These are phyloP conservation scores for Arothron firmamentum DNA, from an alignment of 2,113 vertebrate species.

Conservation along the genomic window DNA sequence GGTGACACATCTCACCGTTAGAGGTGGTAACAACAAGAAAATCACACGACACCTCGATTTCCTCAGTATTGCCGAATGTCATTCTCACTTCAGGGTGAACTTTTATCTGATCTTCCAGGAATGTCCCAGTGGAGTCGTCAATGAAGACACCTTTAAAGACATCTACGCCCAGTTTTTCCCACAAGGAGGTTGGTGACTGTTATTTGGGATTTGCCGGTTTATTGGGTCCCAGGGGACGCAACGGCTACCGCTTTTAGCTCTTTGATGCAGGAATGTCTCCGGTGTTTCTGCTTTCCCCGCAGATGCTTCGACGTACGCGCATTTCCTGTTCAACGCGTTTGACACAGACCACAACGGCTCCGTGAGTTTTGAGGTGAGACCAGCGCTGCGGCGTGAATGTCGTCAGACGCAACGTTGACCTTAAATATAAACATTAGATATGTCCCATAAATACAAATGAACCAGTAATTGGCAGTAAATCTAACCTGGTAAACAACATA, in stretches of 20 bases:
- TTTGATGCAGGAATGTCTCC: not conserved
- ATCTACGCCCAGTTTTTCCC: slow-evolving; percentile 98
- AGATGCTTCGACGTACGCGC: slow-evolving; percentile 97
- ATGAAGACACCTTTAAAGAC: slow-evolving; percentile 96
- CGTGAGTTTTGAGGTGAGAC: slow-evolving; percentile 96
- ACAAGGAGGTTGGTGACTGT: slow-evolving; percentile 86
- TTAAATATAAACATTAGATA: no score
- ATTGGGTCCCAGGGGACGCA: no score
- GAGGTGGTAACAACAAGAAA: no score
- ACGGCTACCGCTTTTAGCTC: not conserved
- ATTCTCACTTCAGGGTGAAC: not conserved
- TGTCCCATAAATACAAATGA: no score
- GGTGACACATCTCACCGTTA: no score
- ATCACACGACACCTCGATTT: no score
- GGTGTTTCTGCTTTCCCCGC: slow-evolving; percentile 37
- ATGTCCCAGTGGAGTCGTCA: slow-evolving; percentile 95
- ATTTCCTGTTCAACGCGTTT: slow-evolving; percentile 98
- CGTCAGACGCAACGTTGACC: no score
- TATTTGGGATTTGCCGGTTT: not conserved
- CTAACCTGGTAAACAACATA: not conserved
- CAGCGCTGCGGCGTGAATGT: not conserved
- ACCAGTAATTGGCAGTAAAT: no score
- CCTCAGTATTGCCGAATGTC: not conserved
- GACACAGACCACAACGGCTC: slow-evolving; percentile 97
- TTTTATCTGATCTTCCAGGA: slow-evolving; percentile 75